Percentiles rank a stretch among this genome's conserved stretches.
Evolutionary conservation across 1,140 invertebrate genomes (phyloP).

Genomic region (Drosophila azteca): DNA sequence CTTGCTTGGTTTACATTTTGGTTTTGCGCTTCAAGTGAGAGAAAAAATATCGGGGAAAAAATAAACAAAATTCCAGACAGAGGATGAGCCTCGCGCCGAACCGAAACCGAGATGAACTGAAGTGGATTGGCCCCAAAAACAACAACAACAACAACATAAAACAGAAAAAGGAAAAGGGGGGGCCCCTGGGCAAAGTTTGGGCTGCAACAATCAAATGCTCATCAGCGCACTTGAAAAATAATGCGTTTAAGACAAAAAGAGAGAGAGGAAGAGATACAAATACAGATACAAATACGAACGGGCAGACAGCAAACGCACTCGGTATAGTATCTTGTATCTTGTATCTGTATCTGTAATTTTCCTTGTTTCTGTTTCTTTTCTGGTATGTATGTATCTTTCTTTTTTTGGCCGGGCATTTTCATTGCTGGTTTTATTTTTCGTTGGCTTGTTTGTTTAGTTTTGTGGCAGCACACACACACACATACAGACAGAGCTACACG

Average conservation of each 20-base stretch:
- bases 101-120: conserved; percentile 17
- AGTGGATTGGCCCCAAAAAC: conserved; percentile 45
- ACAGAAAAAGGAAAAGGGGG: conserved; percentile 12
- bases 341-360: conserved; percentile 43
- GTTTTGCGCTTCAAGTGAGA: conserved; percentile 76
- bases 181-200: conserved; percentile 37
- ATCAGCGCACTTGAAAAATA: conserved; percentile 81
- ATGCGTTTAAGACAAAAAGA: conserved; percentile 64
- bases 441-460: conserved; percentile 79
- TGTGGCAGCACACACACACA: conserved; percentile 59
- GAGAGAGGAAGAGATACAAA: neutral
- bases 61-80: conserved; percentile 69
- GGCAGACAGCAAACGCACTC: conserved; percentile 45
- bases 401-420: conserved; percentile 58
- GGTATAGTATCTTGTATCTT: conserved; percentile 34
- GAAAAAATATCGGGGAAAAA: conserved; percentile 73
- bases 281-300: neutral
- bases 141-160: neutral
- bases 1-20: conserved; percentile 75
- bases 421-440: conserved; percentile 74
- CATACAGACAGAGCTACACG: conserved; percentile 21
- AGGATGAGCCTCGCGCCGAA: conserved; percentile 10
- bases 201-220: conserved; percentile 77
- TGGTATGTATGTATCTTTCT: conserved; percentile 46
- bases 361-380: conserved; percentile 1